Conservation (phyloP, 2,797 vertebrate genomes). For the Vultur gryphus region DNA sequence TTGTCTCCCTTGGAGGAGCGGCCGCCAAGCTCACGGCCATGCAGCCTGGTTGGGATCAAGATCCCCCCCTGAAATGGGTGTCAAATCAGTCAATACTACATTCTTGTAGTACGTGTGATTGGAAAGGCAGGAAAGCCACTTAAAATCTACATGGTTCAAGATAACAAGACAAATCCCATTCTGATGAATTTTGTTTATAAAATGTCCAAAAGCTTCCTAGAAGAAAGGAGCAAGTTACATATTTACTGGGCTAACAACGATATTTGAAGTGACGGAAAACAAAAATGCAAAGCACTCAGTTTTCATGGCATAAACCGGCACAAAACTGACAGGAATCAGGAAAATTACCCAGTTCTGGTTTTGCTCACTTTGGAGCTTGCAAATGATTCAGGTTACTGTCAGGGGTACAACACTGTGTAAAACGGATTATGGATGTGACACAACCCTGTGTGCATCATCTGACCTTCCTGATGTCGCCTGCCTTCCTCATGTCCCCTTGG, state of each 20-base stretch:
- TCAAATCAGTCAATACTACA: no score
- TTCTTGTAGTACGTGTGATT: neutral
- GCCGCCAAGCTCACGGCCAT: fast-evolving
- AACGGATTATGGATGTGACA: neutral
- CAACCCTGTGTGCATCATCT: neutral
- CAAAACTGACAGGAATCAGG: neutral
- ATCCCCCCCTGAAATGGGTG: neutral
- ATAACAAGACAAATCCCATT: neutral
- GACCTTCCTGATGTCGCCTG: neutral
- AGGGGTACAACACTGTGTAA: neutral
- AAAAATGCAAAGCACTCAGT: neutral
- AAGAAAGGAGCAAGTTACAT: neutral
- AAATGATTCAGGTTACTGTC: neutral
- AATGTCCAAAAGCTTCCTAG: neutral
- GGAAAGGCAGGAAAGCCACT: neutral
- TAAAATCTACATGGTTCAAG: neutral
- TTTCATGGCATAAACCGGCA: neutral
- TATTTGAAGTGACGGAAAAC: constrained; percentile 16
- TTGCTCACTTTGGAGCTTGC: neutral
- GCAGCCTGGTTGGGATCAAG: neutral
- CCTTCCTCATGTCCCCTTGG: neutral
- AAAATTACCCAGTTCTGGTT: neutral
- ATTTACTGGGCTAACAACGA: neutral
- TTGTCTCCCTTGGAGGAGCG: neutral
- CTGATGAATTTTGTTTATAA: neutral